A percentile compares a stretch with the other conserved stretches of the same genome.
phyloP scores from a whole-genome alignment of 2,797 vertebrate species.

The Sebastolobus alascanus region DNA sequence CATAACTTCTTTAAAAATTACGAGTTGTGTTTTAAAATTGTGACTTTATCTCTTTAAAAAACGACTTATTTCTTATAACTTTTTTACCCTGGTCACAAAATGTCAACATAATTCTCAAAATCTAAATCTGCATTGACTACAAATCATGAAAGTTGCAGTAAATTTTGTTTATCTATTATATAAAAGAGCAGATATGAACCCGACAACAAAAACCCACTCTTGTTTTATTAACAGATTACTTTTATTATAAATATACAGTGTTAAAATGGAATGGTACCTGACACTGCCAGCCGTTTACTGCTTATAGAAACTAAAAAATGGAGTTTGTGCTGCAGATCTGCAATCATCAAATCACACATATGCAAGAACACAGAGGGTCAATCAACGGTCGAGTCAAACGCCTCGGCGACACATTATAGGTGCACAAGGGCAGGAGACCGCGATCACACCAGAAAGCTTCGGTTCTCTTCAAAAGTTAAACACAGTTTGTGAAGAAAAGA shows the following conservation, averaged over 20 bases:
- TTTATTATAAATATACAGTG: constrained; percentile 91
- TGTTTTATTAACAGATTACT: constrained; percentile 64
- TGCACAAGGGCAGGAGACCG: neutral
- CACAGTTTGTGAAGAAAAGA: neutral
- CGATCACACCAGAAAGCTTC: neutral
- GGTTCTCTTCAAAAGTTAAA: constrained; percentile 2
- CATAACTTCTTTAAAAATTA: no score
- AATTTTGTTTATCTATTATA: neutral
- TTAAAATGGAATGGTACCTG: constrained; percentile 84
- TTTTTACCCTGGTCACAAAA: neutral
- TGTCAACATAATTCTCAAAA: neutral
- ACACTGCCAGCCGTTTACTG: constrained; percentile 71
- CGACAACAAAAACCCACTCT: neutral
- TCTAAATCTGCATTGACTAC: no score
- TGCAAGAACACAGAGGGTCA: constrained; percentile 1
- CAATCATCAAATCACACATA: constrained; percentile 22
- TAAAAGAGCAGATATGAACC: neutral
- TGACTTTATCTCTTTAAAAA: neutral
- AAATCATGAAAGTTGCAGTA: neutral
- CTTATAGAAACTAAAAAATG: constrained; percentile 42
- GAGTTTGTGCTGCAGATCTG: constrained; percentile 45
- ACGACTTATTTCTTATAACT: neutral
- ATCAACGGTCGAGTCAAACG: neutral
- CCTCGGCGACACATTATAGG: neutral
- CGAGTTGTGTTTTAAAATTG: neutral